Percentiles rank a stretch among this genome's conserved stretches.
These are phyloP conservation scores for Melikaiella ostensackeni DNA, from an alignment of 2,888 invertebrate genomes.

Conservation along the genomic window DNA sequence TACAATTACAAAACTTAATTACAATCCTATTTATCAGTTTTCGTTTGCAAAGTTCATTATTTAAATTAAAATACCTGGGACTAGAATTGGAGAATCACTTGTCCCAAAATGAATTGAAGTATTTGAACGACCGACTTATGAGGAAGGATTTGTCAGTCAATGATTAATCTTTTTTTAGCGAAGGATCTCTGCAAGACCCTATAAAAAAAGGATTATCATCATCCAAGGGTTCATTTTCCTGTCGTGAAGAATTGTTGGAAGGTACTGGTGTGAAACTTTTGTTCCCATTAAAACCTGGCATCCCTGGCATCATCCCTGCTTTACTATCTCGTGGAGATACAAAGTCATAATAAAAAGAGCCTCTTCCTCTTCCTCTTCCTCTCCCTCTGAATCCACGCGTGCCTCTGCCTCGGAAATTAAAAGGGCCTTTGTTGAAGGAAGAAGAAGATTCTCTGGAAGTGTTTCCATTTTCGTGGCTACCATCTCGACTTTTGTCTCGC, in stretches of 20 bases:
- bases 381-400: neutral
- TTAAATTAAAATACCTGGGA: neutral
- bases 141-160: neutral
- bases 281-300: neutral
- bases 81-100: neutral
- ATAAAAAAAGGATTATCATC: neutral
- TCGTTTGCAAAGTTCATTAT: neutral
- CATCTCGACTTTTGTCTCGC: slow-evolving; percentile 1
- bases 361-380: slow-evolving; percentile 22
- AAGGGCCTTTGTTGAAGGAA: neutral
- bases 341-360: slow-evolving; percentile 13
- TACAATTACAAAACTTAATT: slow-evolving; percentile 11
- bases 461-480: neutral
- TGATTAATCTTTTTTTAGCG: neutral
- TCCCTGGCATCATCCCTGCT: neutral
- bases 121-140: neutral
- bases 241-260: neutral
- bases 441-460: neutral
- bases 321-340: neutral
- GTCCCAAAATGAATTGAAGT: neutral
- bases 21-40: neutral
- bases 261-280: neutral
- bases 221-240: neutral
- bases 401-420: neutral
- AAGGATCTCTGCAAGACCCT: neutral